Evolutionary conservation across 2,888 invertebrate genomes (phyloP).

Genomic region (Pimpla rufipes): DNA sequence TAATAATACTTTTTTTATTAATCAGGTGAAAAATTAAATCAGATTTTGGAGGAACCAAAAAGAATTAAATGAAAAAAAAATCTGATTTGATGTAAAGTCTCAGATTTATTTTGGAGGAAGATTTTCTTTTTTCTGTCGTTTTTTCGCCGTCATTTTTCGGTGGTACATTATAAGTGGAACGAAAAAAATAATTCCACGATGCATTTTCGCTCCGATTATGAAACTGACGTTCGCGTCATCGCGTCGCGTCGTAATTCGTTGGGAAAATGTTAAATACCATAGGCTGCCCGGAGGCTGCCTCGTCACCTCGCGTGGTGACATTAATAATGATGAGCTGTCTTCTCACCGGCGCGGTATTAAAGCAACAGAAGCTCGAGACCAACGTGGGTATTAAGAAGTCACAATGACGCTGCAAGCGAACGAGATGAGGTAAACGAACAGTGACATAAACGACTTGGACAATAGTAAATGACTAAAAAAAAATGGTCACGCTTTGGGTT

Average conservation of each 20-base stretch:
- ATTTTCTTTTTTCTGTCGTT: too few relatives aligned
- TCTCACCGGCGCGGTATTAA: constrained; percentile 34
- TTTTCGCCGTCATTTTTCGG: too few relatives aligned
- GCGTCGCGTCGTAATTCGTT: constrained; percentile 31
- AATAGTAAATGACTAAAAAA: constrained; percentile 1
- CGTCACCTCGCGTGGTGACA: constrained; percentile 49
- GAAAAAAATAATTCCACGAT: not conserved
- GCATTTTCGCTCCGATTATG: not conserved
- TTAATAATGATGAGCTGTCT: constrained; percentile 55
- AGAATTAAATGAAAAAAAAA: too few relatives aligned
- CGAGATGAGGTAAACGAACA: constrained; percentile 49
- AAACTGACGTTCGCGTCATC: not conserved
- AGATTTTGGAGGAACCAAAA: too few relatives aligned
- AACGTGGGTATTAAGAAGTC: constrained; percentile 27
- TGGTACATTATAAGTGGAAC: too few relatives aligned
- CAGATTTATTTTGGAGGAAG: too few relatives aligned
- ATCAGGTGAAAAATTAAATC: not conserved
- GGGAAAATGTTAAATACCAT: constrained; percentile 22
- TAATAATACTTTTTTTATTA: not conserved
- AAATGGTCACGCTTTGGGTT: not conserved
- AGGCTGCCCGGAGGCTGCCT: constrained; percentile 13
- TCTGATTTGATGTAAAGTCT: too few relatives aligned
- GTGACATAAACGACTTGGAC: constrained; percentile 1
- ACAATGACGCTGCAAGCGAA: constrained; percentile 30
- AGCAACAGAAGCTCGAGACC: constrained; percentile 27